Conservation (phyloP, 2,113 vertebrate genomes). For the Gopherus evgoodei region DNA sequence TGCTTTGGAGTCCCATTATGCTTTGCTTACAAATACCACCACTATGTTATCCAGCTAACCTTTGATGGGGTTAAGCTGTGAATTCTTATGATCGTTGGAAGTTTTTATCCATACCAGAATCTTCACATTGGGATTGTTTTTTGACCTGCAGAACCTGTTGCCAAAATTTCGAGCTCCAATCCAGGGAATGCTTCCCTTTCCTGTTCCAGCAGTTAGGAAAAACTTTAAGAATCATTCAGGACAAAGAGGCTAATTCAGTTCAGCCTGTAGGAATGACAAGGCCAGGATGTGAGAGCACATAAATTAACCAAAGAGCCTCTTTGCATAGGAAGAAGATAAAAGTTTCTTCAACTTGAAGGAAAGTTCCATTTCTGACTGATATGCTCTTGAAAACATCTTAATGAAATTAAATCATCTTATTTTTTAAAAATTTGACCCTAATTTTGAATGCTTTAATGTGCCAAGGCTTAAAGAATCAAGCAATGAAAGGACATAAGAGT, state of each 20-base stretch:
- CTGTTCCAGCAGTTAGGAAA: background rate
- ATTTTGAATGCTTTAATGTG: too few species aligned
- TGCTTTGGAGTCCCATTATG: background rate
- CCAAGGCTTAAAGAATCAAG: background rate
- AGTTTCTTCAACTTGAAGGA: background rate
- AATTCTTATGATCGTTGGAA: background rate
- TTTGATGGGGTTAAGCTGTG: background rate
- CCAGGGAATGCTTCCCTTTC: background rate
- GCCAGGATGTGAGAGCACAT: background rate
- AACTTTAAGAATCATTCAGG: background rate
- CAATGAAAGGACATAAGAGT: background rate
- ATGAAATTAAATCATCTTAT: background rate
- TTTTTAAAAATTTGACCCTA: too few species aligned
- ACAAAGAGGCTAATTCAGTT: background rate
- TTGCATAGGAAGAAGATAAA: background rate
- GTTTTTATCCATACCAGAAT: background rate
- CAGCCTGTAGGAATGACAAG: background rate
- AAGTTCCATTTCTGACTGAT: background rate
- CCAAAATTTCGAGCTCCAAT: background rate
- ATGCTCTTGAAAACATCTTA: background rate
- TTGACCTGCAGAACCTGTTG: background rate
- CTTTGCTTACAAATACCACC: background rate
- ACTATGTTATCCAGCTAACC: background rate
- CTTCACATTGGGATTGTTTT: background rate
- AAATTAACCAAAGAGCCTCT: background rate